Evolutionary conservation across 2,888 invertebrate genomes (phyloP).

Genomic region (Dione vanillae): DNA sequence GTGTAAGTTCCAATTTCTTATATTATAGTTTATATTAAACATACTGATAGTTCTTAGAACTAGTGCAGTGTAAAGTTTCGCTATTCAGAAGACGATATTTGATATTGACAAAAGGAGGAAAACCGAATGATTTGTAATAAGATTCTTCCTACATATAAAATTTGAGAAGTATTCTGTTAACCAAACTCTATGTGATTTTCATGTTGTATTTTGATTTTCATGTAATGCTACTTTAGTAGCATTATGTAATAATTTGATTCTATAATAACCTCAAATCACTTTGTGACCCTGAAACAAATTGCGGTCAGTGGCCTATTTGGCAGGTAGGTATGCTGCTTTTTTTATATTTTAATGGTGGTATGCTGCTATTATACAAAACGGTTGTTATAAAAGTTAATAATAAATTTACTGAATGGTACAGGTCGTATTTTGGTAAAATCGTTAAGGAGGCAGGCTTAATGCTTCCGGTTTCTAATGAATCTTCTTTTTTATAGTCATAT

Average conservation of each 20-base stretch:
- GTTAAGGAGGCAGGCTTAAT: neutral
- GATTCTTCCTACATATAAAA: neutral
- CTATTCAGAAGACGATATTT: neutral
- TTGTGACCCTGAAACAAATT: neutral
- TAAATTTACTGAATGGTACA: neutral
- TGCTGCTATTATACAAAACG: neutral
- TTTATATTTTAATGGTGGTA: too few species aligned
- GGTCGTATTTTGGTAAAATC: neutral
- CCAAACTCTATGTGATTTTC: too few species aligned
- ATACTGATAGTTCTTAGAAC: neutral
- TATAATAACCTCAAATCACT: neutral
- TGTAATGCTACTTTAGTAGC: too few species aligned
- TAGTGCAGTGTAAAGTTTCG: conserved; percentile 3
- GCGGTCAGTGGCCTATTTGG: neutral
- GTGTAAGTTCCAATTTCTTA: neutral
- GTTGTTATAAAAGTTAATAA: conserved; percentile 7
- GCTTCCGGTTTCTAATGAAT: neutral
- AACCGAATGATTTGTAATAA: neutral
- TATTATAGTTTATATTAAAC: neutral
- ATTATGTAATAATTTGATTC: neutral
- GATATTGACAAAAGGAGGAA: neutral
- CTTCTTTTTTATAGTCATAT: neutral
- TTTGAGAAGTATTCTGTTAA: too few species aligned
- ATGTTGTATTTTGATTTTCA: too few species aligned
- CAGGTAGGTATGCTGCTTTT: too few species aligned